phyloP scores from a whole-genome alignment of 92 coral and sea anemone genomes.

The Porites lobata region DNA sequence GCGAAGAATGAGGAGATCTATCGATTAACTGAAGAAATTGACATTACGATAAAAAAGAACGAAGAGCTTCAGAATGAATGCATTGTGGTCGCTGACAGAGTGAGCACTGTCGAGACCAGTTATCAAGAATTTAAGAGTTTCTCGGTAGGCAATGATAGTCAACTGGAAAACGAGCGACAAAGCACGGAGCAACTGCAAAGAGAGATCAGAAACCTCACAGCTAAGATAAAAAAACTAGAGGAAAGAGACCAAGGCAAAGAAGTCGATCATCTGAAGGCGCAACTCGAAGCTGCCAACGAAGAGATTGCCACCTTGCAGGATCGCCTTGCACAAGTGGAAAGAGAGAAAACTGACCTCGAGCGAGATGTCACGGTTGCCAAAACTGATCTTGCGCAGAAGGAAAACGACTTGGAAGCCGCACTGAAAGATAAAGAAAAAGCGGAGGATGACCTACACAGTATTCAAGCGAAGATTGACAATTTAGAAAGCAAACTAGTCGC shows the following conservation, averaged over 20 bases:
- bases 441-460: conserved; percentile 84
- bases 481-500: conserved; percentile 89
- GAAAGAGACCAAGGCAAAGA: conserved; percentile 87
- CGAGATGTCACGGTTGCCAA: conserved; percentile 78
- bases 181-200: conserved; percentile 83
- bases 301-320: conserved; percentile 68
- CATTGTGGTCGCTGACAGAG: conserved; percentile 82
- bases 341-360: conserved; percentile 82
- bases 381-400: conserved; percentile 79
- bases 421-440: conserved; percentile 83
- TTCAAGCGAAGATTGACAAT: conserved; percentile 74
- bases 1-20: conserved; percentile 88
- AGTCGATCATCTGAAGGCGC: conserved; percentile 90
- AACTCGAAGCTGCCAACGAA: conserved; percentile 85
- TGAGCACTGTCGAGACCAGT: conserved; percentile 76
- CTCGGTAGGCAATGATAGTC: conserved; percentile 60
- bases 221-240: conserved; percentile 75
- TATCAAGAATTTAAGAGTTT: conserved; percentile 79
- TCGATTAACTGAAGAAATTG: conserved; percentile 79
- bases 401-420: conserved; percentile 84
- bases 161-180: conserved; percentile 80
- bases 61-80: conserved; percentile 87
- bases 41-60: conserved; percentile 73
- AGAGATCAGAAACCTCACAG: conserved; percentile 68
- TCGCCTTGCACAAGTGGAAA: conserved; percentile 79